phyloP scores from a whole-genome alignment of 2,888 invertebrate species.

The Ennomos erosarius region DNA sequence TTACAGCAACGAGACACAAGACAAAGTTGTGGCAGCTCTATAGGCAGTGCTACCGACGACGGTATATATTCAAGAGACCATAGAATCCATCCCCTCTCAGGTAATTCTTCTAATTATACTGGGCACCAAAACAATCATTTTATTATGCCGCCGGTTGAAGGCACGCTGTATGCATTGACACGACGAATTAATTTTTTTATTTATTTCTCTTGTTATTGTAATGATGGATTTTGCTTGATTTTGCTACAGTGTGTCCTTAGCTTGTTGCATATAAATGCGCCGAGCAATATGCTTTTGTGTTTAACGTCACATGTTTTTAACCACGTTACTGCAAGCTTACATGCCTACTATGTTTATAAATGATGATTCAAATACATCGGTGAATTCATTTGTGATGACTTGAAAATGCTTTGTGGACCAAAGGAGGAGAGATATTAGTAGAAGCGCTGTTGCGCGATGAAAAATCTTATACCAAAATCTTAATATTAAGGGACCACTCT shows the following conservation, averaged over 20 bases:
- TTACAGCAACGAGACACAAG: slow-evolving; percentile 69
- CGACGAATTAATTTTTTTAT: no score
- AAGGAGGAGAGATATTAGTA: no score
- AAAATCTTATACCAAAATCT: no score
- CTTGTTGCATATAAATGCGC: slow-evolving; percentile 24
- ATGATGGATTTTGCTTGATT: not conserved
- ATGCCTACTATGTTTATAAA: slow-evolving; percentile 17
- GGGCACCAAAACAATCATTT: slow-evolving; percentile 1
- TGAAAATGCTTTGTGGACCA: not conserved
- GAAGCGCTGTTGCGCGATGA: no score
- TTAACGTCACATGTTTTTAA: slow-evolving; percentile 41
- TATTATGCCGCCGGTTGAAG: slow-evolving; percentile 7
- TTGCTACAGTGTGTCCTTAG: slow-evolving; percentile 12
- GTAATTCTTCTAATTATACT: slow-evolving; percentile 47
- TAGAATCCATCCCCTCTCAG: slow-evolving; percentile 71
- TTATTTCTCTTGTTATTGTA: no score
- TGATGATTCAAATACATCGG: not conserved
- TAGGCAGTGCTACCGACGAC: slow-evolving; percentile 76
- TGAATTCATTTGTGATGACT: slow-evolving; percentile 18
- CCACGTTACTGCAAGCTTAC: slow-evolving; percentile 40
- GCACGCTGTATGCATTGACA: slow-evolving; percentile 1
- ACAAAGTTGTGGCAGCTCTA: slow-evolving; percentile 78
- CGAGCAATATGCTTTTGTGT: slow-evolving; percentile 38
- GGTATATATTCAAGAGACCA: slow-evolving; percentile 74
- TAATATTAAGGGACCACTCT: no score